Evolutionary conservation across 2,888 invertebrate genomes (phyloP), one percentile per base, ranked within the genome.

Genomic region (Steinernema scapterisci): DNA sequence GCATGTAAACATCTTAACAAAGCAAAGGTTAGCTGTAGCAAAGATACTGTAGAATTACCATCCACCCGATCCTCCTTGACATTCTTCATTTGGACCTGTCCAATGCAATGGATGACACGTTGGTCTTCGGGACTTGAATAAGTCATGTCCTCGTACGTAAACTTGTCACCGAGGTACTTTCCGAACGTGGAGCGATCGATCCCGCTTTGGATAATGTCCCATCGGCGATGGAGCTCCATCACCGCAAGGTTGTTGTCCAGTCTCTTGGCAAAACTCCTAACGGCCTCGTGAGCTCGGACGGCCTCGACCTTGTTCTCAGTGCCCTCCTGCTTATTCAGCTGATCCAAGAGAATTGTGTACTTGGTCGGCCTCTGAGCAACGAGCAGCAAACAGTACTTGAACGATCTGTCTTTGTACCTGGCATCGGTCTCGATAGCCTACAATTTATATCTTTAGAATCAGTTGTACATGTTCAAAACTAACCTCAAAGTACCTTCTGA

Each of bases 331-430:
- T 44, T 23, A 13, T 13, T 73, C 27, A 80, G 78, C 72, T 76
- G 78, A 43, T 81, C 78, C 25, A 81, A 52, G 21, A 81, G 73
- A 16, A 81, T 63, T 0, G 80, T 79, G 54, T 81, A 81, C 70
- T 82, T 81, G n/a, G 80, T 80, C 19, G 82, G 52, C 21, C 81
- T 38, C 71, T 80, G 82, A 21, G 82, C 75, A 13, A 81, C 74
- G 19, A 81, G 44, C 43, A 80, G 72, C 23, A 81, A 73, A 43
- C 81, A 70, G 16, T 71, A 75, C 46, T 80, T 79, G 72, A 78
- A 78, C 23, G 31, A 73, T 11, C 70, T 31, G 31, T 76, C 54
- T 46, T 80, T 76, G 71, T 75, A 71, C 44, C 70, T 19, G n/a
- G 77, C 51, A 27, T 72, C 45, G 9, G 21, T 51, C 27, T 78